Evolutionary conservation across 2,797 vertebrate species (phyloP), one percentile per base, ranked within the genome.

Genomic region (Phrynocephalus forsythii): DNA sequence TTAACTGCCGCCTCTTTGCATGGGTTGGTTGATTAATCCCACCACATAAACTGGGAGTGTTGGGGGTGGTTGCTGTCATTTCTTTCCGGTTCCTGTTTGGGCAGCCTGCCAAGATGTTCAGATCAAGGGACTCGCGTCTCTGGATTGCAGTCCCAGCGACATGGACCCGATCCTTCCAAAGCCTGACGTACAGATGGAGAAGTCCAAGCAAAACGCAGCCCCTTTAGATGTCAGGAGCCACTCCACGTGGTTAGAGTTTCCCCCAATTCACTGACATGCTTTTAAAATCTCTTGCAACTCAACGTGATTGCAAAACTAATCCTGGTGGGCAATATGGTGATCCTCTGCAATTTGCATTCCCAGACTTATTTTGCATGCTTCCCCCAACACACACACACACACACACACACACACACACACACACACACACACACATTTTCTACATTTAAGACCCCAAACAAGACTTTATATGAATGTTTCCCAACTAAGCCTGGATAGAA

Each of bases 231-330:
- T n/a, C 1, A 22, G 16, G 50, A 20, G 8, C 44, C 33, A 7
- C 50, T 50, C 28, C 18, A 26, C 44, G 10, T 56, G 66, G 22
- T 28, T 38, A 33, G 13, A 1, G 7, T 20, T n/a, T 69, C 16
- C 33, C 63, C 13, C 68, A 48, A 56, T 86, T 79, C 63, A 75
- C 71, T 2, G 24, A 38, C 44, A 73, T 1, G 44, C 44, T 38
- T 85, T 52, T 52, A 56, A 56, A 24, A 79, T 33, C 76, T 16
- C 13, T 22, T 4, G 56, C 16, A 52, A 56, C 10, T 1, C 63
- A 16, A 22, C 33, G 76, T 69, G 69, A 52, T 69, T 69, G 84
- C 84, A 79, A 79, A 86, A 28, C 84, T 33, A 86, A 86, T 69
- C 76, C 50, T 52, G 44, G 69, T 69, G 44, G 56, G n/a, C 66